Conservation (phyloP, 1,140 invertebrate species). For the Papilio helenus region DNA sequence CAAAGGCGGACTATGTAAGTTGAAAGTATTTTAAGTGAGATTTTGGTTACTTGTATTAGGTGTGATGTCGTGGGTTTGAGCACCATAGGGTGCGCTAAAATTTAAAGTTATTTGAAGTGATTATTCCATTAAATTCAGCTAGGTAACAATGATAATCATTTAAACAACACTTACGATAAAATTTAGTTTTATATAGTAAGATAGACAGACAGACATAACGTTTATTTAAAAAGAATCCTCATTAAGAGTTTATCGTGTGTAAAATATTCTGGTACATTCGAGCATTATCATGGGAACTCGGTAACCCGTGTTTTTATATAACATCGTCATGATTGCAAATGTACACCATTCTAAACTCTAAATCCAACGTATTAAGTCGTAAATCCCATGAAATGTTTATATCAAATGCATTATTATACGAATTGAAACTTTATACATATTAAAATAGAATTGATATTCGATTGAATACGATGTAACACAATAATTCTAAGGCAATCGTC, state of each 20-base stretch:
- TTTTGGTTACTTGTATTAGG: too few relatives aligned
- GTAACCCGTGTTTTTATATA: constrained; percentile 40
- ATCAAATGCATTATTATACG: constrained; percentile 10
- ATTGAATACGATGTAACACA: constrained; percentile 13
- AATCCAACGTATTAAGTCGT: constrained; percentile 12
- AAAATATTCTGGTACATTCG: constrained; percentile 14
- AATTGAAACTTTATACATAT: constrained; percentile 24
- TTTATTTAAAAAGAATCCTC: constrained; percentile 4
- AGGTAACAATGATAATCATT: not conserved
- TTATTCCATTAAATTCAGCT: too few relatives aligned
- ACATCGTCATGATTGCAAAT: not conserved
- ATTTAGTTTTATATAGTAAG: not conserved
- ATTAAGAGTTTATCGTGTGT: constrained; percentile 7
- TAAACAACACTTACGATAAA: not conserved
- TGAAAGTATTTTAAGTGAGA: not conserved
- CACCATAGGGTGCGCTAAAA: too few relatives aligned
- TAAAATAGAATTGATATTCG: constrained; percentile 33
- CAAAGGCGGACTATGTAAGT: not conserved
- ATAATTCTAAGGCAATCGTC: constrained; percentile 42
- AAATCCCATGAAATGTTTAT: not conserved
- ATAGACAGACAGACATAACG: not conserved
- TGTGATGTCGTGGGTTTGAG: too few relatives aligned
- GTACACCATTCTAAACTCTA: not conserved
- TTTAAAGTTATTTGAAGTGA: too few relatives aligned
- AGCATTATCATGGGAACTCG: constrained; percentile 39